Evolutionary conservation across 2,113 vertebrate genomes (phyloP).

Genomic region (Bufo gargarizans): DNA sequence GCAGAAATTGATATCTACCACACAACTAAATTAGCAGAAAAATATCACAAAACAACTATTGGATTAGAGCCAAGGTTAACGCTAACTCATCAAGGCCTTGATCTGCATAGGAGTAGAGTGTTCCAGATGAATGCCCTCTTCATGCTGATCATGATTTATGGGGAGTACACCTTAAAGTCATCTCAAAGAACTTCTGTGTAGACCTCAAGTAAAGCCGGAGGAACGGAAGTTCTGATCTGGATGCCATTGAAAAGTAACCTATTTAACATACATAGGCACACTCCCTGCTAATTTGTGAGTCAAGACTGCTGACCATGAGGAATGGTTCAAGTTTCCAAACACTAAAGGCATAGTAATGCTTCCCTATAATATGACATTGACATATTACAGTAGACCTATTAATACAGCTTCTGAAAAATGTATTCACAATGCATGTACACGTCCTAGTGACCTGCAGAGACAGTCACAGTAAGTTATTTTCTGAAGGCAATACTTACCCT

Average conservation of each 20-base stretch:
- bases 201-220: not conserved
- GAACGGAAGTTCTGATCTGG: not conserved
- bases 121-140: not conserved
- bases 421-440: conserved; percentile 5
- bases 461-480: conserved; percentile 45
- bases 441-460: conserved; percentile 49
- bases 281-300: not conserved
- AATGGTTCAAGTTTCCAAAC: not conserved
- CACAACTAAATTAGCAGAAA: not conserved
- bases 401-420: not conserved
- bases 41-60: not conserved
- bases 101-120: not conserved
- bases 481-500: conserved; percentile 36
- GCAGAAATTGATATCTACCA: too few species aligned
- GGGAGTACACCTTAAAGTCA: not conserved
- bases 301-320: conserved; percentile 3
- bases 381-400: not conserved
- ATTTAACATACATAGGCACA: not conserved
- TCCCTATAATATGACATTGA: not conserved
- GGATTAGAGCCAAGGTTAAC: not conserved
- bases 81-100: not conserved
- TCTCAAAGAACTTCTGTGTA: not conserved
- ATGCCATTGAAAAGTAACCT: not conserved
- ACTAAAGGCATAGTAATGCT: not conserved
- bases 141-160: not conserved